Base-by-base conservation (phyloP, 1,140 invertebrate species). In the Drosophila aff. region DNA sequence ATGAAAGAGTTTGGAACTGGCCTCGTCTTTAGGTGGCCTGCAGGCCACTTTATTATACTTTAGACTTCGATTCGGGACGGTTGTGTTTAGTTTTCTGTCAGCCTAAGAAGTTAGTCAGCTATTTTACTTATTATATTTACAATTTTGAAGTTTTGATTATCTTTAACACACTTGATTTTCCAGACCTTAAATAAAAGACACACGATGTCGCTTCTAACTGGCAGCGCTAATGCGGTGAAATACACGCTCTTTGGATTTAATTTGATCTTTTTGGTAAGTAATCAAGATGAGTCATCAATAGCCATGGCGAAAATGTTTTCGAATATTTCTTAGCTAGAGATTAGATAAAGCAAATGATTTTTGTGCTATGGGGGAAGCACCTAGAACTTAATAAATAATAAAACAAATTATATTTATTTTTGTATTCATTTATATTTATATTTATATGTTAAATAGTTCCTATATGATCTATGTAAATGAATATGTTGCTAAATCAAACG, bases 201-300 rank as follows among this genome's bases (percentile, higher is more conserved):
- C 58, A 86, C 64, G 47, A 93, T 93, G 92, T 91, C 91, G 38
- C 49, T 91, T 31, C 65, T 94, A 44, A 93, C 94, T 40, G 77
- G 92, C 58, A 93, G 94, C 73, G 94, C 94, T 7, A 93, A 93
- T 90, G 94, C 93, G 62, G 92, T 96, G 59, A 96, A 96, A 92
- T 95, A 95, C 85, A 93, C 96, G 57, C 93, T 96, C 63, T 96
- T 96, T 90, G 87, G 93, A 53, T 96, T 96, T 92, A 96, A 96
- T 89, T 93, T 96, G 53, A 73, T 96, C 28, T 96, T 96, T 92
- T 94, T 96, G 93, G 95, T 96, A 92, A 96, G 94, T 94, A 52
- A 43, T 52, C 36, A 10, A 36, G 3, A 9, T 73, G 67, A 73
- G 38, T 73, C 69, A 73, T 31, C 65, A 60, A 71, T 26, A 50